Base-by-base conservation (phyloP, 1,140 invertebrate genomes). In the Zaprionus kolodkinae region DNA sequence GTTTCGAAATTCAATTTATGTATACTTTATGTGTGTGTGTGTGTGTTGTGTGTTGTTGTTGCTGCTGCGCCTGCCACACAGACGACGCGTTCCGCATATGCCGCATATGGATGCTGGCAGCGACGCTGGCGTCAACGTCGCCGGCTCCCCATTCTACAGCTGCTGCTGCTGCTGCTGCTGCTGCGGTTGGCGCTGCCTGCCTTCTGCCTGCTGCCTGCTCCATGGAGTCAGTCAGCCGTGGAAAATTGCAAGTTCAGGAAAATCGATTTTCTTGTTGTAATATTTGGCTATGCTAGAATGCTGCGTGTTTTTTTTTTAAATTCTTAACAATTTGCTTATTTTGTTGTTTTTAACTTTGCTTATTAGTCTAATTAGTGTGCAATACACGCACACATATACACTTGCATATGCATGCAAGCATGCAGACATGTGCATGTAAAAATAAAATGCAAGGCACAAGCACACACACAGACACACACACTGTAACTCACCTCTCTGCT, bases 1-100 rank as follows among this genome's bases (percentile, higher is more conserved):
- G 84, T 87, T 87, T 87, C 84, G 84, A 88, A 87, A 87, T 87
- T 87, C 79, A 87, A 87, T 87, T 83, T 87, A 83, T 87, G 84
- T 87, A 83, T 88, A 86, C 82, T 86, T 86, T 81, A 86, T 86
- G 45, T 48, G 45, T 48, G 45, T 48, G 27, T 30, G 27, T 30
- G 27, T 30, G 1, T 15, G n/a, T 17, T 17, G n/a, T 17, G 45
- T 48, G 9, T 48, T 48, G 45, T 48, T 48, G 3, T 48, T 48
- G 15, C 15, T 43, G 40, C 36, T 54, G 43, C 54, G 61, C 60
- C 69, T 62, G 60, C 54, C 68, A 76, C 40, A 43, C 40, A 15
- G n/a, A 45, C n/a, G 40, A 15, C 74, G 78, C 69, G 64, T 70
- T 55, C 72, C 61, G 54, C 64, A 57, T 66, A 67, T 62, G 67